These are phyloP conservation scores for Hirundo rustica DNA, from an alignment of 2,797 vertebrate species.

Conservation along the genomic window DNA sequence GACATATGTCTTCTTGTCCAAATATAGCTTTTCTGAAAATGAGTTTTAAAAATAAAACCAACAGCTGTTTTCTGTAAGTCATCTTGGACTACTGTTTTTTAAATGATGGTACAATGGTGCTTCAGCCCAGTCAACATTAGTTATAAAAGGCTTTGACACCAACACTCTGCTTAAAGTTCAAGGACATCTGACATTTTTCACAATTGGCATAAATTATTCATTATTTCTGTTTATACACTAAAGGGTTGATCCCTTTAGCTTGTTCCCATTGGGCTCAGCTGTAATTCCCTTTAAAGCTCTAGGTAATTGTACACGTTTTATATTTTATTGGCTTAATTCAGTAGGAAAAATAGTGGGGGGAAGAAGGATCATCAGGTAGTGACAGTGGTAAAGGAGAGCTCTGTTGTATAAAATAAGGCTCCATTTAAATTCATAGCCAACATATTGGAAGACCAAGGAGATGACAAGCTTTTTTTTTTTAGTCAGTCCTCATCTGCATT, in stretches of 20 bases:
- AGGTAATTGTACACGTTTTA: neutral
- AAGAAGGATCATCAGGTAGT: neutral
- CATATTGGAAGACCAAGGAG: neutral
- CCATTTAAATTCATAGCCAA: neutral
- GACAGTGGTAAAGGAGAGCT: neutral
- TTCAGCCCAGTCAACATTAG: neutral
- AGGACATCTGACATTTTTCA: neutral
- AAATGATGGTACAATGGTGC: neutral
- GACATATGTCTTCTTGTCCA: neutral
- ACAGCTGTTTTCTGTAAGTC: neutral
- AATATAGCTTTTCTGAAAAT: neutral
- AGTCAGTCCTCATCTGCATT: neutral
- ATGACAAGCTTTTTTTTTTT: neutral
- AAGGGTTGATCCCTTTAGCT: neutral
- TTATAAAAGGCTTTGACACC: neutral
- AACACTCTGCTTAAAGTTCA: neutral
- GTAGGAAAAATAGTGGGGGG: neutral
- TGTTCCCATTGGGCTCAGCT: neutral
- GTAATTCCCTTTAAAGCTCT: neutral
- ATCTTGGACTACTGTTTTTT: neutral
- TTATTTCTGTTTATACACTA: neutral
- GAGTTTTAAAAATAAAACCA: neutral
- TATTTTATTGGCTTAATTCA: neutral
- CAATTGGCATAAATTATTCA: neutral
- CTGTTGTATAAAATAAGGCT: neutral